Evolutionary conservation across 2,888 invertebrate species (phyloP).

Genomic region (Drosophila leonis): DNA sequence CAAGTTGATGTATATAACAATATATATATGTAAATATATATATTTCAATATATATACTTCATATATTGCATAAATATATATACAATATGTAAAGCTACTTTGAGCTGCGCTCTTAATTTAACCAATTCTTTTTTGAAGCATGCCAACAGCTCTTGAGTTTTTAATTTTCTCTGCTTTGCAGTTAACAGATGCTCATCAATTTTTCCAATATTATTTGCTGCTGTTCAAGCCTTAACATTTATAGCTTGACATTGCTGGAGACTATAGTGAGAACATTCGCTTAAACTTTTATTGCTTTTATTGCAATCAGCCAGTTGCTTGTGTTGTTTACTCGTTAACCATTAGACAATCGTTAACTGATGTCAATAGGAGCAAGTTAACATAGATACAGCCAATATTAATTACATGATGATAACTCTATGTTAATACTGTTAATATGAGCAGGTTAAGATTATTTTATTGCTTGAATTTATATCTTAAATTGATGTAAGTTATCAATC

Average conservation of each 20-base stretch:
- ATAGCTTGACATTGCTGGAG: background rate
- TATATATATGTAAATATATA: background rate
- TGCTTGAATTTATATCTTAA: no score
- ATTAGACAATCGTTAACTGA: no score
- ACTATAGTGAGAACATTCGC: background rate
- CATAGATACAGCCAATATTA: background rate
- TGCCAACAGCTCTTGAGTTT: background rate
- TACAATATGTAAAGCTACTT: background rate
- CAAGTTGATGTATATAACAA: background rate
- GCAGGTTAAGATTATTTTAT: no score
- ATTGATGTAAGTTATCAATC: no score
- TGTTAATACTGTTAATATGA: no score
- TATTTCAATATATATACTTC: background rate
- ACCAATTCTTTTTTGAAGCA: background rate
- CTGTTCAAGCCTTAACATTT: background rate
- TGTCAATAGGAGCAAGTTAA: no score
- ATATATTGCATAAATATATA: background rate
- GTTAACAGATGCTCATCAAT: background rate
- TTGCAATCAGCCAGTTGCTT: background rate
- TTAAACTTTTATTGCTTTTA: background rate
- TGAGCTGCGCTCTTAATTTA: conserved; percentile 6
- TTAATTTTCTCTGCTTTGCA: background rate
- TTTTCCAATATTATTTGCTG: no score
- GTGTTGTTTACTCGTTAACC: no score
- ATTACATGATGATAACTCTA: background rate